Base-by-base conservation (phyloP, 1,140 invertebrate species). In the Drosophila obscura region DNA sequence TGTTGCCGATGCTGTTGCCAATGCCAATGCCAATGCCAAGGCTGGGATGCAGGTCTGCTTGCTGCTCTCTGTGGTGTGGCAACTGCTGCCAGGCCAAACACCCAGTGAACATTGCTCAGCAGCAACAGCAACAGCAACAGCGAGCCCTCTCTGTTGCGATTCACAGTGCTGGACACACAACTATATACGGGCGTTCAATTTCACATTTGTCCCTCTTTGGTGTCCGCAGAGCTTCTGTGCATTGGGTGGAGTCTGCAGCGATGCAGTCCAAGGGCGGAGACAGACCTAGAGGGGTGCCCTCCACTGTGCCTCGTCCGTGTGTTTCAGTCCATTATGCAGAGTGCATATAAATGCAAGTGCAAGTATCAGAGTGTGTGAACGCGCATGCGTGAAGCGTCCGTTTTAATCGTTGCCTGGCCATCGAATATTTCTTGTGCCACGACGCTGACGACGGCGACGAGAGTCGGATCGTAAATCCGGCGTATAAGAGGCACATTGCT, bases 321-420 rank as follows among this genome's bases (percentile, higher is more conserved):
- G 72, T 55, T 75, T 66, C 24, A 56, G 61, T 75, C 72, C 72
- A 75, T 75, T 75, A 75, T 75, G 72, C 72, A 58, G 72, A 74
- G 55, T 75, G 69, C 60, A 74, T 74, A 74, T 74, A 64, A 74
- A 74, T 55, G 51, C 51, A 52, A 64, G 46, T 73, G 61, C 61
- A 69, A 69, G 65, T 69, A 69, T 58, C 64, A 41, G 26, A 56
- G 66, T 77, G 74, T 77, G 66, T 72, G 68, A 58, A 87, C 78
- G 77, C 81, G 81, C 85, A 90, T 90, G 85, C 85, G 85, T 90
- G 81, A 82, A 90, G 78, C 77, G 85, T 76, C 71, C 87, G 81
- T 90, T 90, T 90, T 90, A 90, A 90, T 90, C 85, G 87, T 74
- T 87, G 78, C 75, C 63, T 90, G 81, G 71, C 72, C 78, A 90